Conservation (phyloP, 30 jellyfish, hydroid and myxozoan species). For the Aurelia sp. region DNA sequence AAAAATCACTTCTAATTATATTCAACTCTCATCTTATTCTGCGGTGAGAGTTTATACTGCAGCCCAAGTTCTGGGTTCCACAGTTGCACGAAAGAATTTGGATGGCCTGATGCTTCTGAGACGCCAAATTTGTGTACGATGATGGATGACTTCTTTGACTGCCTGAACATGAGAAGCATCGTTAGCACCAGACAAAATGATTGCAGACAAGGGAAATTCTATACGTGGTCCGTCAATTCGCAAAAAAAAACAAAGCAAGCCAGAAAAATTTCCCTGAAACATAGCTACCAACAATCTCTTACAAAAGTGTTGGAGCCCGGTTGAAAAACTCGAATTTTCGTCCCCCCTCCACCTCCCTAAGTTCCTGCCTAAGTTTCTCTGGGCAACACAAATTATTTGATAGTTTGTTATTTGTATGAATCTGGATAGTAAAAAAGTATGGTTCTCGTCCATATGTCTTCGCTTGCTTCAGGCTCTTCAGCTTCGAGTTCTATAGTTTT, state of each 20-base stretch:
- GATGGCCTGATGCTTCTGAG: constrained; percentile 32
- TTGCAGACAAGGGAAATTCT: background rate
- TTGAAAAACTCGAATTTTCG: too few relatives aligned
- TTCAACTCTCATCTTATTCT: constrained; percentile 28
- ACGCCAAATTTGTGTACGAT: constrained; percentile 28
- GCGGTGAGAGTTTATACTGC: constrained; percentile 49
- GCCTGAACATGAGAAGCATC: constrained; percentile 52
- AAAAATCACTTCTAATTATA: constrained; percentile 28
- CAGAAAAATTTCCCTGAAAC: background rate
- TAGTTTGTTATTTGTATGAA: background rate
- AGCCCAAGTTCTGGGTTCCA: constrained; percentile 45
- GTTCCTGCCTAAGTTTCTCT: constrained; percentile 17
- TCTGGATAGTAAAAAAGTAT: background rate
- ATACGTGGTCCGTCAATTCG: background rate
- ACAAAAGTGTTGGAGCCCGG: too few relatives aligned
- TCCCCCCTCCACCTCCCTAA: too few relatives aligned
- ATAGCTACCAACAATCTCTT: too few relatives aligned
- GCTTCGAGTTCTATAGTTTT: background rate
- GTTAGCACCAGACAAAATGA: background rate
- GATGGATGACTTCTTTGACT: constrained; percentile 56
- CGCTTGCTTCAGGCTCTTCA: background rate
- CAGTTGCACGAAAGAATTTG: constrained; percentile 46
- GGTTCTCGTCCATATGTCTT: background rate
- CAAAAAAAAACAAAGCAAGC: background rate
- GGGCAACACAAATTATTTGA: constrained; percentile 19